Conservation (phyloP, 2,888 invertebrate species). For the Drosophila anomalipes region DNA sequence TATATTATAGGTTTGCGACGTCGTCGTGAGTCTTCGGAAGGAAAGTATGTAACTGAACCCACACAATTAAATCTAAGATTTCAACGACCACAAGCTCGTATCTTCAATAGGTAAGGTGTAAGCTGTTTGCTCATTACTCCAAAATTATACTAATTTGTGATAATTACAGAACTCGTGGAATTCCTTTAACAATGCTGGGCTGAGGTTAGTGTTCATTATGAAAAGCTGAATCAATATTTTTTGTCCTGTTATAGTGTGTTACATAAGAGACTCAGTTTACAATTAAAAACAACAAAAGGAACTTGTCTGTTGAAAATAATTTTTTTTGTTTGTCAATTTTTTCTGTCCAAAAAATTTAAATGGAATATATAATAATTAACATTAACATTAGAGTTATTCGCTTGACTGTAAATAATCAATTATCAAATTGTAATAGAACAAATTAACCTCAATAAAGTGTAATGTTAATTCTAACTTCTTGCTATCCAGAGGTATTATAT, state of each 20-base stretch:
- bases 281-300: too few species aligned
- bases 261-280: too few species aligned
- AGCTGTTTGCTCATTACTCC: background rate
- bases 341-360: background rate
- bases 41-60: constrained; percentile 93
- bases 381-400: constrained; percentile 20
- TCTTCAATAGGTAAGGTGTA: constrained; percentile 80
- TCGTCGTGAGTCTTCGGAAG: constrained; percentile 90
- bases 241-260: too few species aligned
- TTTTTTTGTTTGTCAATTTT: too few species aligned
- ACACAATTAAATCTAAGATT: constrained; percentile 93
- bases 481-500: background rate
- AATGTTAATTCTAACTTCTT: constrained; percentile 33
- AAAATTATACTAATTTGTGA: background rate
- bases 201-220: too few species aligned
- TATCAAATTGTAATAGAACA: constrained; percentile 41
- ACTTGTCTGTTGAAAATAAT: too few species aligned
- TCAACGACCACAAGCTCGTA: constrained; percentile 88
- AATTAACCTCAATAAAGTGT: constrained; percentile 58
- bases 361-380: constrained; percentile 2
- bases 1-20: constrained; percentile 87
- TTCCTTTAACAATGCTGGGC: constrained; percentile 86
- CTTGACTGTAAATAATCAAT: constrained; percentile 55
- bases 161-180: constrained; percentile 84
- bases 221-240: too few species aligned